Conservation (phyloP, 2,113 vertebrate species). For the Phoxinus phoxinus region DNA sequence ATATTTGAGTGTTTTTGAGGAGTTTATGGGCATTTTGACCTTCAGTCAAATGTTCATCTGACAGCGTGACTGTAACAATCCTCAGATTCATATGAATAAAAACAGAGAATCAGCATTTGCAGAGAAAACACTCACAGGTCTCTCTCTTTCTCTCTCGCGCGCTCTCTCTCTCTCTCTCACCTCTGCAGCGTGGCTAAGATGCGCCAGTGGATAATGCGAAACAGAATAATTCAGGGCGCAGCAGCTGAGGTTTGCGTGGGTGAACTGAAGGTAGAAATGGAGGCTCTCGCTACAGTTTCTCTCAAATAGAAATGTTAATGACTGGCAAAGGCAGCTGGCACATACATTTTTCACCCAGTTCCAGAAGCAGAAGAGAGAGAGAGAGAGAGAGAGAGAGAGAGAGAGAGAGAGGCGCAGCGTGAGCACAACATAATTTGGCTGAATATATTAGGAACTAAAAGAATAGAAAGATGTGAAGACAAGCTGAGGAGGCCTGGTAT, state of each 20-base stretch:
- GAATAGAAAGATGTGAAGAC: constrained; percentile 44
- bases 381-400: constrained; percentile 3
- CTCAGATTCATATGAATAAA: not conserved
- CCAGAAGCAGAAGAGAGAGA: constrained; percentile 35
- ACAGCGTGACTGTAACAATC: not conserved
- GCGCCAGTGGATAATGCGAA: constrained; percentile 68
- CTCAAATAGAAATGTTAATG: constrained; percentile 76
- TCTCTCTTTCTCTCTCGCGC: constrained; percentile 13
- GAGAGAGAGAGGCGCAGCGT: too few species aligned
- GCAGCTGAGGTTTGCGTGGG: constrained; percentile 53
- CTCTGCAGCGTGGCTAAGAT: constrained; percentile 51
- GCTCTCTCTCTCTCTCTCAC: constrained; percentile 45
- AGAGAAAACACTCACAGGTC: not conserved
- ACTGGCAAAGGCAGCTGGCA: constrained; percentile 65
- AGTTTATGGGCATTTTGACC: not conserved
- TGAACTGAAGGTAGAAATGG: constrained; percentile 2
- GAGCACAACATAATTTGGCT: constrained; percentile 72
- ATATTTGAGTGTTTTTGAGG: not conserved
- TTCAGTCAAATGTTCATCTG: not conserved
- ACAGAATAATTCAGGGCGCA: constrained; percentile 72
- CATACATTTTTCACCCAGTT: constrained; percentile 62
- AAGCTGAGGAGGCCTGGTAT: constrained; percentile 24
- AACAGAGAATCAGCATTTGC: not conserved
- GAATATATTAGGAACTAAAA: constrained; percentile 56
- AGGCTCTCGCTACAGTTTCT: constrained; percentile 61